Base-by-base conservation (phyloP, 2,888 invertebrate species). In the Perithous albicinctus region DNA sequence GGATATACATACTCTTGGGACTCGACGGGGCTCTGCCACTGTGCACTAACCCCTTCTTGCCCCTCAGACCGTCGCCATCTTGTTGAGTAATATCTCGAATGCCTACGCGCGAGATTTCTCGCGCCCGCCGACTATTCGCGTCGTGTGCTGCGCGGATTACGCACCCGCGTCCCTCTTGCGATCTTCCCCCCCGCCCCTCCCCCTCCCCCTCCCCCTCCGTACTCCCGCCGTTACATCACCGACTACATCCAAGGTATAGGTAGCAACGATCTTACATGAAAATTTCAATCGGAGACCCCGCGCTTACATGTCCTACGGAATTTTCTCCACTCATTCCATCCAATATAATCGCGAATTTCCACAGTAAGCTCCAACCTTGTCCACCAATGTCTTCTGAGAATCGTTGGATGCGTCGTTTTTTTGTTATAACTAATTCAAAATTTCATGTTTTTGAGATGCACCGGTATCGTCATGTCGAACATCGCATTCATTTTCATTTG, bases 61-160 rank as follows among this genome's bases (percentile, higher is more conserved):
- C 29, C 54, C 70, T 26, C 61, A 18, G n/a, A 43, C 54, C 56
- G 41, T 41, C 59, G 43, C 72, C 61, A 48, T 59, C 61, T 59
- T 32, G 77, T 77, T 67, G 77, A 67, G 77, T 69, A 77, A 77
- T 77, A 67, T 63, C 48, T 6, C 48, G 77, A 77, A 70, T 70
- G 69, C 46, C 77, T 70, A 61, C n/a, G n/a, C 69, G 32, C 59
- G 77, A 73, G 73, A 73, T 61, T 73, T 63, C 73, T 73, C 73
- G 73, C 73, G 63, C 48, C 59, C 72, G 61, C 41, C 2, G 72
- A 56, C 29, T 64, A 54, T 54, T 64, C 48, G 43, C 64, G 41
- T 64, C 23, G 43, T 18, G 26, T 23, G 15, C 15, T 35, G 35
- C 43, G 64, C 64, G 56, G 63, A 78, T 73, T 70, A 73, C 56